Evolutionary conservation across 1,140 invertebrate species (phyloP).

Genomic region (Drosophila gunungcola): DNA sequence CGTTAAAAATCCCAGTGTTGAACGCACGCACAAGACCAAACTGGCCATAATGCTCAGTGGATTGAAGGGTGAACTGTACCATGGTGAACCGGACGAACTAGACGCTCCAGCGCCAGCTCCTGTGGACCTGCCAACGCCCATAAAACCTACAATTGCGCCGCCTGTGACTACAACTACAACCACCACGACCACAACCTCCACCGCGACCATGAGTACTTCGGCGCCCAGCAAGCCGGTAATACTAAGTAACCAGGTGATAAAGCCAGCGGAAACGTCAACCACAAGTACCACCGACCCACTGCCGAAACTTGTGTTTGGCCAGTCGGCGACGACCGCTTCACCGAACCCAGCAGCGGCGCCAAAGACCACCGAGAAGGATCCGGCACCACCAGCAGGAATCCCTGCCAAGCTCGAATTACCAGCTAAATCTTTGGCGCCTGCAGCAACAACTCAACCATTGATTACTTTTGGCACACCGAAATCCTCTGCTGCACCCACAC

Average conservation of each 20-base stretch:
- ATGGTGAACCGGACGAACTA: constrained; percentile 45
- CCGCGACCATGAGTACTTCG: neutral
- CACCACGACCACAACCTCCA: neutral
- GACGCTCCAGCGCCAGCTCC: constrained; percentile 21
- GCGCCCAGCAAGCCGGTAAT: constrained; percentile 29
- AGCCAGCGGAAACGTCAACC: constrained; percentile 1
- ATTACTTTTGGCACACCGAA: constrained; percentile 19
- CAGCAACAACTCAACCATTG: neutral
- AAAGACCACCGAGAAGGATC: constrained; percentile 6
- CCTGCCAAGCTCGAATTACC: neutral
- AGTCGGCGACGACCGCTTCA: neutral
- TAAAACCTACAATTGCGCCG: constrained; percentile 15
- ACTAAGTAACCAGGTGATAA: constrained; percentile 21
- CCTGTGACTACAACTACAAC: constrained; percentile 13
- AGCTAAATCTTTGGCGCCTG: neutral
- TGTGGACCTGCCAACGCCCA: constrained; percentile 3
- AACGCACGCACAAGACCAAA: constrained; percentile 80
- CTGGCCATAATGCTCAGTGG: constrained; percentile 79
- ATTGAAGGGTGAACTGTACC: constrained; percentile 74
- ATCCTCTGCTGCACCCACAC: constrained; percentile 3
- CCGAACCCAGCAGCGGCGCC: neutral
- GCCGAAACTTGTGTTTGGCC: constrained; percentile 9
- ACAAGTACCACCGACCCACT: neutral
- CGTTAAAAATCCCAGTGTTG: constrained; percentile 57
- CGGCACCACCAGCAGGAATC: neutral